A percentile compares a stretch with the other conserved stretches of the same genome.
Evolutionary conservation across 2,113 vertebrate genomes (phyloP).

Genomic region (Ramphastos sulfuratus): DNA sequence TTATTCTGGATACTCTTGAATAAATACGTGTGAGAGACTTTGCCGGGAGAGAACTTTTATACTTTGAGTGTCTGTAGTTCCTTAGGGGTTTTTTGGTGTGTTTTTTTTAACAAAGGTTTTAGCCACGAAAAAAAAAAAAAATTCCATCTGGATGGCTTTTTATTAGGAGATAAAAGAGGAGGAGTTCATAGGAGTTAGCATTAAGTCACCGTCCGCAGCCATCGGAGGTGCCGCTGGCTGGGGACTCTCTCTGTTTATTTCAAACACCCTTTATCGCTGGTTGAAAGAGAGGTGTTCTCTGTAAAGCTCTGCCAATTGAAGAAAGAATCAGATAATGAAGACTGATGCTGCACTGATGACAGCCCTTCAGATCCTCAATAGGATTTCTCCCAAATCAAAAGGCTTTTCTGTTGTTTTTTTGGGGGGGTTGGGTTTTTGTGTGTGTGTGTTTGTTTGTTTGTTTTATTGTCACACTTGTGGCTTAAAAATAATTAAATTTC

Average conservation of each 20-base stretch:
- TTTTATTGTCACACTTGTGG: slow-evolving; percentile 62
- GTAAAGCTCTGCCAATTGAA: slow-evolving; percentile 70
- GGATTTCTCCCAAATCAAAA: slow-evolving; percentile 74
- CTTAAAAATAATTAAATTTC: slow-evolving; percentile 61
- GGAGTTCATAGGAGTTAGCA: slow-evolving; percentile 70
- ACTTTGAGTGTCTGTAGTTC: slow-evolving; percentile 18
- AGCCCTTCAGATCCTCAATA: slow-evolving; percentile 65
- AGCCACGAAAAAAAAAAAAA: slow-evolving; percentile 20
- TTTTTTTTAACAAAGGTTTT: slow-evolving; percentile 51
- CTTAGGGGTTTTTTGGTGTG: background rate
- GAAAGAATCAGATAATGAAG: slow-evolving; percentile 72
- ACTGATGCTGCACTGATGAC: slow-evolving; percentile 58
- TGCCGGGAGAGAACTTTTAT: slow-evolving; percentile 5
- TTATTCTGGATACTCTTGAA: background rate
- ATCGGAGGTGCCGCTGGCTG: slow-evolving; percentile 60
- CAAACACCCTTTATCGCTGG: slow-evolving; percentile 72
- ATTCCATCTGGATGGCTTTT: slow-evolving; percentile 64
- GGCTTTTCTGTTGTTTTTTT: background rate
- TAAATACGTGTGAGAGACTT: background rate
- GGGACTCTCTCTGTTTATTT: slow-evolving; percentile 72
- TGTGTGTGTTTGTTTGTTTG: background rate
- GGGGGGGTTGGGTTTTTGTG: too few species aligned
- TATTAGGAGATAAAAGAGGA: slow-evolving; percentile 73
- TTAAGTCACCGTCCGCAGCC: slow-evolving; percentile 70
- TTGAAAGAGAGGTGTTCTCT: slow-evolving; percentile 69